Evolutionary conservation across 2,797 vertebrate species (phyloP), one percentile per base, ranked within the genome.

Genomic region (Pseudochirops corinnae): DNA sequence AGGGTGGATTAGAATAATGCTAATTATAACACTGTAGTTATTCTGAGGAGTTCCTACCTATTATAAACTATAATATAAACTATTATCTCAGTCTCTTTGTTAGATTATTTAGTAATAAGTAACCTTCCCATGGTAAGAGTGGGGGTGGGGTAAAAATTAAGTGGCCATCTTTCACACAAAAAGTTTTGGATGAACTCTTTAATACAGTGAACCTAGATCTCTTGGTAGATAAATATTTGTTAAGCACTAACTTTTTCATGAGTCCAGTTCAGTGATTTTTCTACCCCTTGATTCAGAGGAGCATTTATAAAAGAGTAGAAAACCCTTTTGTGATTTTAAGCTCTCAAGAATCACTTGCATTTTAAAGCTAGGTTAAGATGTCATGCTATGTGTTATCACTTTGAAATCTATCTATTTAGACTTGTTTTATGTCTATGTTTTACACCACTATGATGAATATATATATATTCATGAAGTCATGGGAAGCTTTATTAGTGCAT

Each of bases 231-330:
- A 33, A 62, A 62, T 93, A 92, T 58, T 94, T 31, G 95, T 31
- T 90, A 94, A 97, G 90, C 87, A 39, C 93, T 95, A 16, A 6
- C 28, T 67, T 92, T n/a, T 33, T 95, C 50, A n/a, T 56, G 50
- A 95, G 39, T 87, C 7, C 4, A 50, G 2, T 46, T 87, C 39
- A 1, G 24, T 87, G 74, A 0, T 50, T 90, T 96, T 96, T 55
- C 92, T 96, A 92, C 28, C 90, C 29, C 67, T 95, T 95, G 94
- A 90, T 82, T 96, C 93, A 93, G 24, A 82, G 60, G 12, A 14
- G 9, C 95, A 95, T 92, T 97, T 57, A 90, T 29, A 46, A 46
- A 96, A 18, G 95, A 90, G 53, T 96, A 95, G 94, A 87, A 67
- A 94, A 94, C 94, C 92, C 55, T 91, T 94, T 95, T 92, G 90